Conservation (phyloP, 2,888 invertebrate genomes). For the Acleris emargana region DNA sequence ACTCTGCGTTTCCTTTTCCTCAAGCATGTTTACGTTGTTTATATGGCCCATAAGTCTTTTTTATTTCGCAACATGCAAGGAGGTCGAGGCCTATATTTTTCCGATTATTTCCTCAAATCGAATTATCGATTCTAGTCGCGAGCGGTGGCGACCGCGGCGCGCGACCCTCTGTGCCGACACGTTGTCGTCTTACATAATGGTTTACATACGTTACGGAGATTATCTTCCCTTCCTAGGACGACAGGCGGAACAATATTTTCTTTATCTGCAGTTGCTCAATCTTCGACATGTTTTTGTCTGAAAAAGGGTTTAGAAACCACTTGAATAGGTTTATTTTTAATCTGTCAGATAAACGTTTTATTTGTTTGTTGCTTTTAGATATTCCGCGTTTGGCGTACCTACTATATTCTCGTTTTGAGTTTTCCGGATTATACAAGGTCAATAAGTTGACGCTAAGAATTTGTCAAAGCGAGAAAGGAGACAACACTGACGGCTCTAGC, state of each 20-base stretch:
- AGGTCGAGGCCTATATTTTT: constrained; percentile 70
- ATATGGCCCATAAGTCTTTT: constrained; percentile 39
- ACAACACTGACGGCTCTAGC: too few relatives aligned
- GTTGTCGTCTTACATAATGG: constrained; percentile 71
- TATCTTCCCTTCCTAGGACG: not conserved
- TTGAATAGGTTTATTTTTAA: too few relatives aligned
- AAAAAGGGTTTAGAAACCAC: too few relatives aligned
- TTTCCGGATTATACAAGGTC: too few relatives aligned
- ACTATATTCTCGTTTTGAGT: too few relatives aligned
- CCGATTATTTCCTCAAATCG: constrained; percentile 69
- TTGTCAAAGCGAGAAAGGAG: too few relatives aligned
- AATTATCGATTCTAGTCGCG: constrained; percentile 65
- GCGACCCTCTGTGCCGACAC: constrained; percentile 56
- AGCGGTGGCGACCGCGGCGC: constrained; percentile 57
- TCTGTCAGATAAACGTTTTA: too few relatives aligned
- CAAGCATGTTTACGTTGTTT: constrained; percentile 1
- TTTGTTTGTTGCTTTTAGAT: too few relatives aligned
- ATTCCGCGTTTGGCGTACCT: too few relatives aligned
- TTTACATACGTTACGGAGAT: constrained; percentile 30
- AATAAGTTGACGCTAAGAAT: too few relatives aligned
- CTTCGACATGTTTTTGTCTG: too few relatives aligned
- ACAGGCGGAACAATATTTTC: not conserved
- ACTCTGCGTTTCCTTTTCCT: not conserved
- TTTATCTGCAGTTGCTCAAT: not conserved
- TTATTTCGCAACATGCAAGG: constrained; percentile 69